A percentile compares a stretch with the other conserved stretches of the same genome.
Evolutionary conservation across 2,888 invertebrate species (phyloP).

Genomic region (Drosophila anomalipes): DNA sequence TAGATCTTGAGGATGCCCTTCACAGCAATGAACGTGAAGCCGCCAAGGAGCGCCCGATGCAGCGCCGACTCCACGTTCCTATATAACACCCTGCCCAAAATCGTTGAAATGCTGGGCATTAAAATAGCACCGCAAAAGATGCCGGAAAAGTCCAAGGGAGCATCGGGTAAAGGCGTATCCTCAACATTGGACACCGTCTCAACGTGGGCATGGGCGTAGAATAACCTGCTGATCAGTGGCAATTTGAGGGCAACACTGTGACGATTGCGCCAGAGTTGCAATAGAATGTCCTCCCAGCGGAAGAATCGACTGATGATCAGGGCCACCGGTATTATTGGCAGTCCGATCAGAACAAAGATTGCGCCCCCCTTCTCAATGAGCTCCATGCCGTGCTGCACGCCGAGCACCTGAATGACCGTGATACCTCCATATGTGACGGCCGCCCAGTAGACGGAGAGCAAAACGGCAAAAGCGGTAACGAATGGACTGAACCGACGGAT

Average conservation of each 20-base stretch:
- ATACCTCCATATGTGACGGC: conserved; percentile 98
- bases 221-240: conserved; percentile 87
- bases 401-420: conserved; percentile 96
- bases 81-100: conserved; percentile 95
- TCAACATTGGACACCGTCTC: conserved; percentile 87
- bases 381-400: conserved; percentile 95
- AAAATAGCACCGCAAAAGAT: conserved; percentile 96
- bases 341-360: conserved; percentile 93
- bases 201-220: conserved; percentile 58
- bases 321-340: conserved; percentile 97
- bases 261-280: conserved; percentile 90
- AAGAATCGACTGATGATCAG: conserved; percentile 97
- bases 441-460: conserved; percentile 98
- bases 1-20: conserved; percentile 98
- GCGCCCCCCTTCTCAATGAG: conserved; percentile 98
- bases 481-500: conserved; percentile 97
- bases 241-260: conserved; percentile 86
- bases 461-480: conserved; percentile 95
- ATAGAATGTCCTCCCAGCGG: conserved; percentile 97
- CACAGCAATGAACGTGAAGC: conserved; percentile 94
- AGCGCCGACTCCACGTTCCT: conserved; percentile 94
- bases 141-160: conserved; percentile 93
- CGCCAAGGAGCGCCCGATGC: conserved; percentile 95
- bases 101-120: conserved; percentile 95
- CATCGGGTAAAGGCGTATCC: conserved; percentile 88